Conservation (phyloP, 2,888 invertebrate genomes). For the Machimus rusticus region DNA sequence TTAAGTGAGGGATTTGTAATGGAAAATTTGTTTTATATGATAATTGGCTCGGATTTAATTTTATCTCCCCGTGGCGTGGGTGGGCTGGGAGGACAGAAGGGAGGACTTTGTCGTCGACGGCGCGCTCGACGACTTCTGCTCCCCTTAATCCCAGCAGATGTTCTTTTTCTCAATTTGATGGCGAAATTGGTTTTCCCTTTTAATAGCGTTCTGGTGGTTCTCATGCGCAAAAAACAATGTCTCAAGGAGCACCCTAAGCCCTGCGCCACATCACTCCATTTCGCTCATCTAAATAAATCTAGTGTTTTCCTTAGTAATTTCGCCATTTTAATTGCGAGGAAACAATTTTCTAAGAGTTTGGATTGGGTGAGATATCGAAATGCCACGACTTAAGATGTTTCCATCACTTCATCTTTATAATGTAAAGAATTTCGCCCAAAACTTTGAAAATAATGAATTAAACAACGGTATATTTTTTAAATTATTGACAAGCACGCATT, state of each 20-base stretch:
- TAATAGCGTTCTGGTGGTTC: background rate
- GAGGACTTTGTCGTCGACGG: background rate
- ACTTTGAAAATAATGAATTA: no score
- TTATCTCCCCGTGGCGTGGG: slow-evolving; percentile 40
- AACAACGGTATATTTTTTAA: no score
- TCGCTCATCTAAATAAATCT: background rate
- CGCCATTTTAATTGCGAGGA: background rate
- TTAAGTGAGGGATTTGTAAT: slow-evolving; percentile 51
- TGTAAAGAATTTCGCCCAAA: no score
- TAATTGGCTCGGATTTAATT: slow-evolving; percentile 50
- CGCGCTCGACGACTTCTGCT: background rate
- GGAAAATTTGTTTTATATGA: slow-evolving; percentile 52
- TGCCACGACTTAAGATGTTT: no score
- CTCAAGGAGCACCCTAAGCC: background rate
- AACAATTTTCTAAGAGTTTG: background rate
- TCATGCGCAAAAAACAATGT: background rate
- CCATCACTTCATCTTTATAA: no score
- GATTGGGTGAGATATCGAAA: no score
- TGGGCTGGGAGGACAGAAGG: background rate
- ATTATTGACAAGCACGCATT: no score
- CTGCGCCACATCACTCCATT: background rate
- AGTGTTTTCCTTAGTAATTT: background rate
- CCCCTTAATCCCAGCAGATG: background rate
- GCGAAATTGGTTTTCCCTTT: background rate
- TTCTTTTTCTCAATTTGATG: background rate